phyloP scores from a whole-genome alignment of 1,140 invertebrate genomes.

The Dendroctonus ponderosae region DNA sequence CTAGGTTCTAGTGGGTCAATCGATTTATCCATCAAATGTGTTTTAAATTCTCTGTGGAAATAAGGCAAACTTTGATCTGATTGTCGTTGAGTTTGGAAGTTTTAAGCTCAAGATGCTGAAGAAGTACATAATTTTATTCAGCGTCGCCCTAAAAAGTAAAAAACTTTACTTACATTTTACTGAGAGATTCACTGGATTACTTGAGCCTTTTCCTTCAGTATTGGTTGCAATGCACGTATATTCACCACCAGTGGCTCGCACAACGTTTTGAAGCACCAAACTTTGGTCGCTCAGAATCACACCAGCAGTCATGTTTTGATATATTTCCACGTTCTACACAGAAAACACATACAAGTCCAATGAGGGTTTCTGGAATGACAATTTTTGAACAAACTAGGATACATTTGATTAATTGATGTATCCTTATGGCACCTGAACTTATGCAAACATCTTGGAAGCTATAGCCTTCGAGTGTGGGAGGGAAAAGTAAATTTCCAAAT shows the following conservation, averaged over 20 bases:
- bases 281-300: conserved; percentile 80
- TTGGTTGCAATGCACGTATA: conserved; percentile 82
- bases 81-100: no score
- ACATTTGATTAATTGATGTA: no score
- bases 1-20: no score
- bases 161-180: conserved; percentile 72
- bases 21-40: no score
- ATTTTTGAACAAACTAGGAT: no score
- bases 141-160: conserved; percentile 33
- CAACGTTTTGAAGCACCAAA: conserved; percentile 77
- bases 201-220: conserved; percentile 75
- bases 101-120: background rate
- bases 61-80: no score
- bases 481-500: conserved; percentile 8
- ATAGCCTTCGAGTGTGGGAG: no score
- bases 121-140: conserved; percentile 13
- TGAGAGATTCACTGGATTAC: conserved; percentile 73
- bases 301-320: conserved; percentile 73
- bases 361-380: no score
- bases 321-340: conserved; percentile 70
- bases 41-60: no score
- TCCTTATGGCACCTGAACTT: no score
- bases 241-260: conserved; percentile 72
- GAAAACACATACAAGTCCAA: background rate
- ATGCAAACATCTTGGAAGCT: no score